phyloP scores from a whole-genome alignment of 2,888 invertebrate genomes.

The Aricia artaxerxes region DNA sequence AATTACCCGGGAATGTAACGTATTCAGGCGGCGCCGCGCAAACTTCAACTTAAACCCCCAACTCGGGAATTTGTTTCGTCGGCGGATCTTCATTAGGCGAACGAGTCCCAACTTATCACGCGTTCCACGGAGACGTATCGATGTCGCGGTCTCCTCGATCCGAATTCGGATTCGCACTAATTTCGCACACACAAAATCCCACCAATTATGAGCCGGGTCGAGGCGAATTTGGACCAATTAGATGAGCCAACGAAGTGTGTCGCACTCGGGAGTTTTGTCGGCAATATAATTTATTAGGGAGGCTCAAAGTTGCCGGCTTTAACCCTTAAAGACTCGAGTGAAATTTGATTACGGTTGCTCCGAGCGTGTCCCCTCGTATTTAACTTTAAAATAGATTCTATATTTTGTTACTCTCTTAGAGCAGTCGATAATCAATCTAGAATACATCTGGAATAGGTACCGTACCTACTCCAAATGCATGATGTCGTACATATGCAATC shows the following conservation, averaged over 20 bases:
- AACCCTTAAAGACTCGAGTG: constrained; percentile 78
- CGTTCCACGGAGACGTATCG: constrained; percentile 68
- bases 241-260: constrained; percentile 79
- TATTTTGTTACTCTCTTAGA: constrained; percentile 34
- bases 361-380: constrained; percentile 68
- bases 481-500: background rate
- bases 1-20: constrained; percentile 73
- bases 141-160: constrained; percentile 64
- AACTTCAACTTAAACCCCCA: constrained; percentile 64
- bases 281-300: constrained; percentile 80
- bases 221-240: constrained; percentile 78
- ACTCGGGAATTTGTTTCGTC: constrained; percentile 70
- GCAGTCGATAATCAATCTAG: background rate
- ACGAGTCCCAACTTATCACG: constrained; percentile 67
- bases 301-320: constrained; percentile 75
- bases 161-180: constrained; percentile 70
- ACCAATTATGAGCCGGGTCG: constrained; percentile 76
- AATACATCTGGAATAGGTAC: background rate
- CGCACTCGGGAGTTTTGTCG: constrained; percentile 78
- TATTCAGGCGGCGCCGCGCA: constrained; percentile 62
- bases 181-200: constrained; percentile 68
- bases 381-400: constrained; percentile 69
- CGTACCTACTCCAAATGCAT: background rate
- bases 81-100: constrained; percentile 70
- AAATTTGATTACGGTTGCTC: constrained; percentile 78